Evolutionary conservation across 2,797 vertebrate genomes (phyloP).

Genomic region (Buphagus erythrorhynchus): DNA sequence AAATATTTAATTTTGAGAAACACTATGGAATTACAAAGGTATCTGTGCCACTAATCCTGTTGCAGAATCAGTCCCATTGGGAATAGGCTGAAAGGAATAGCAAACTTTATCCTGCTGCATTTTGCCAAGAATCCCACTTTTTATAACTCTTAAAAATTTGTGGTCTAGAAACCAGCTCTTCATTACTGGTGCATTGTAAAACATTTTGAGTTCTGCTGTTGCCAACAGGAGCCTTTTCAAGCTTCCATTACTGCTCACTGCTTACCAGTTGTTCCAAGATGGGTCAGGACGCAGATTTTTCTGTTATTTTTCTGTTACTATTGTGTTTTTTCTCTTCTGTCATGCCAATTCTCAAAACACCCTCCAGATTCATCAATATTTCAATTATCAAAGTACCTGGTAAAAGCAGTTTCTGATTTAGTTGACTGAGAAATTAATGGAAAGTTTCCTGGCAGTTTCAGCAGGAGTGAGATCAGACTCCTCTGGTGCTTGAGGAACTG

Average conservation of each 20-base stretch:
- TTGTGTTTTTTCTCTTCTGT: neutral
- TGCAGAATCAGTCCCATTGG: neutral
- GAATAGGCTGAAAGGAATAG: neutral
- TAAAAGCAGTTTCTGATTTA: neutral
- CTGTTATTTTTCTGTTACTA: neutral
- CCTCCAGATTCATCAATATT: neutral
- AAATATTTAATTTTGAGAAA: neutral
- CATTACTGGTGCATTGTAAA: neutral
- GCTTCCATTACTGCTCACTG: neutral
- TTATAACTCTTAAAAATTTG: neutral
- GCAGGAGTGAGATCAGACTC: neutral
- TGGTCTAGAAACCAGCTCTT: neutral
- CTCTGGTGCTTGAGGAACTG: neutral
- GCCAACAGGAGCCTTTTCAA: neutral
- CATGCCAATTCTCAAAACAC: neutral
- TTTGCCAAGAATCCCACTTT: neutral
- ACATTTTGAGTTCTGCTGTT: neutral
- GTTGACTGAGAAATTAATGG: neutral
- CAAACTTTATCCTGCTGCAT: neutral
- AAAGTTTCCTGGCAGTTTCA: neutral
- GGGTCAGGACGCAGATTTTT: neutral
- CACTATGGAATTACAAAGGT: neutral
- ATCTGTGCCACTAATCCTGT: neutral
- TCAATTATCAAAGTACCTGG: neutral
- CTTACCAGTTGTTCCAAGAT: neutral